These are phyloP conservation scores for Sarcophaga bullata DNA, from an alignment of 1,140 invertebrate genomes.

Conservation along the genomic window DNA sequence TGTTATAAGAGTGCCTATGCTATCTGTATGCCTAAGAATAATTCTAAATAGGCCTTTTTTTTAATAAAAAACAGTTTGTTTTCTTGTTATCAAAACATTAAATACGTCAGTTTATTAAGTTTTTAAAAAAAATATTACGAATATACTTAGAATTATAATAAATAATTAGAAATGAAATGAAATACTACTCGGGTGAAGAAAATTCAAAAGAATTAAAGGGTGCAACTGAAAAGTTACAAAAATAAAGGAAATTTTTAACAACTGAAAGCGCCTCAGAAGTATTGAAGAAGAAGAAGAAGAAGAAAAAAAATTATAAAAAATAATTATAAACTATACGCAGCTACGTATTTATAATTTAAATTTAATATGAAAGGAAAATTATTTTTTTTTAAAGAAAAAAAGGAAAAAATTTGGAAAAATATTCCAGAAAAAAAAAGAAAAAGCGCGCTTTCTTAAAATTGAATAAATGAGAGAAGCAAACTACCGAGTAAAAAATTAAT, in stretches of 20 bases:
- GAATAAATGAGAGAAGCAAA: neutral
- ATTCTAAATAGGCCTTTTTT: no score
- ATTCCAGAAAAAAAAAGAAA: neutral
- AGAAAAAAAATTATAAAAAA: no score
- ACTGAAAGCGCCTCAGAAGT: slow-evolving; percentile 33
- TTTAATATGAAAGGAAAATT: neutral
- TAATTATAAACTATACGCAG: slow-evolving; percentile 21
- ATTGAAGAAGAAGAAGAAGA: neutral
- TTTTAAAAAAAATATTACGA: slow-evolving; percentile 14
- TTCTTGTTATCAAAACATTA: neutral
- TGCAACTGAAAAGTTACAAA: slow-evolving; percentile 33
- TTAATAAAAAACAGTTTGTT: neutral
- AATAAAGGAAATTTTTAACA: neutral
- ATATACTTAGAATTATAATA: slow-evolving; percentile 23
- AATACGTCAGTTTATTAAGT: slow-evolving; percentile 35
- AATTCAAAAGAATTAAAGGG: neutral
- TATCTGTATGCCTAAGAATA: no score
- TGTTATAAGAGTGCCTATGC: no score
- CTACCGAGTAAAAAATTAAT: neutral
- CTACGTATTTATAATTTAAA: slow-evolving; percentile 27
- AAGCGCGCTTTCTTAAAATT: slow-evolving; percentile 25
- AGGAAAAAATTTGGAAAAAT: neutral
- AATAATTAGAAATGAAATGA: slow-evolving; percentile 1
- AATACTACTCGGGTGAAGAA: neutral
- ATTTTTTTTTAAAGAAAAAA: neutral